Base-by-base conservation (phyloP, 2,888 invertebrate genomes). In the Athalia circularis region DNA sequence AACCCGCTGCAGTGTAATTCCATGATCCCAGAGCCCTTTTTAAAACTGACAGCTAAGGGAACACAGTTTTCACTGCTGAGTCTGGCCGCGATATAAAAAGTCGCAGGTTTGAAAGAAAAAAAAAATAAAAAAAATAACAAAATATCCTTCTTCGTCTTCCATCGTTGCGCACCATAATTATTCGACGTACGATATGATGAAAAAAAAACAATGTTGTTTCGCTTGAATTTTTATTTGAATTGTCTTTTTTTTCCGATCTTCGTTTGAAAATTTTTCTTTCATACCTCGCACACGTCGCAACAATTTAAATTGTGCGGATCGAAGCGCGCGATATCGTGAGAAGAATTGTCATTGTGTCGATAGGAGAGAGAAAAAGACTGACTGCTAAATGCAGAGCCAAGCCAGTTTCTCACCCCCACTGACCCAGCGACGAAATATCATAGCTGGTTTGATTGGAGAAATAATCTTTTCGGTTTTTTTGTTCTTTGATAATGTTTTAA, bases 281-380 rank as follows among this genome's bases (percentile, higher is more conserved):
- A 29, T 29, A 29, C 29, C 29, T 29, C 29, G 29, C 29, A 29
- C 29, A 29, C 29, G n/a, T n/a, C n/a, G 29, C 29, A 29, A 29
- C 29, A 29, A 29, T 29, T 29, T n/a, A n/a, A n/a, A 29, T 1
- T 29, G 29, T 29, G 29, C 29, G 29, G 29, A 29, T 29, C 29
- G 29, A 29, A 0, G 29, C 29, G 29, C 29, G 29, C 29, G 29
- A 29, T 43, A 84, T 54, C 77, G 74, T 29, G 0, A n/a, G 92
- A 86, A 82, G 91, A 83, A 86, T 87, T 90, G 88, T 92, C 92
- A 92, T 91, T 91, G 88, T 91, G 91, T 92, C 91, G 92, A 94
- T 94, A 94, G 94, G 94, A 94, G 94, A 94, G 94, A 94, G 94
- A 94, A 94, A 94, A 94, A 94, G 94, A 94, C 94, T 94, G 94